Base-by-base conservation (phyloP, 2,113 vertebrate genomes). In the Pollimyrus isidori region DNA sequence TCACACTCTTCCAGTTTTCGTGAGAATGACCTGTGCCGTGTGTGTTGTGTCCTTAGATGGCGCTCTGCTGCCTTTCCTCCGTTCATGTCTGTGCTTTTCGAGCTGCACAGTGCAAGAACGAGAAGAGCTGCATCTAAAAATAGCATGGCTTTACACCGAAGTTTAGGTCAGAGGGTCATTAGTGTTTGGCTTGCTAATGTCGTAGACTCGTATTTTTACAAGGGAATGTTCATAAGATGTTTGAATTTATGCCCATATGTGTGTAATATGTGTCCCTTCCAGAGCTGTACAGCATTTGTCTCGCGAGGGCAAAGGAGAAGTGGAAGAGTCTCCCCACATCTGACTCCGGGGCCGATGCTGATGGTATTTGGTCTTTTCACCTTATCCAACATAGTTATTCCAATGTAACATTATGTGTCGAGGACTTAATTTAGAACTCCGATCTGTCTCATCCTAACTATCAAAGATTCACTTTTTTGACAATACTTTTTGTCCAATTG, bases 211-310 rank as follows among this genome's bases (percentile, higher is more conserved):
- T 13, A 23, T 65, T 69, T 11, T 30, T 13, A 69, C 3, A 13
- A 0, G 30, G 10, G 26, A 69, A 69, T 30, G 3, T 69, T 3
- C 62, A 13, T 69, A 4, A 69, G n/a, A 30, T 13, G 30, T 69
- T 69, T 69, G 26, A 30, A 30, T 69, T 26, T 1, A 30, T 65
- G 9, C n/a, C 9, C 62, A 0, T 9, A 30, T 65, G 87, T 86
- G 17, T 46, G 11, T 53, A 3, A 13, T 90, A 19, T 89, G 4
- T 87, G 19, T 58, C 30, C 89, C 80, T 92, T 91, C 21, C 95
- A 98, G 98, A 99, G 46, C 96, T 99, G 15, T 99, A 97, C 45
- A 96, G 96, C 91, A 99, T 99, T 94, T 99, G 97, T 56, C 94
- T 99, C 56, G 93, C 97, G 89, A 97, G 98, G 87, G 98, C 98